Percentiles rank a stretch among this genome's conserved stretches.
Evolutionary conservation across 1,140 invertebrate species (phyloP).

Genomic region (Microplitis mediator): DNA sequence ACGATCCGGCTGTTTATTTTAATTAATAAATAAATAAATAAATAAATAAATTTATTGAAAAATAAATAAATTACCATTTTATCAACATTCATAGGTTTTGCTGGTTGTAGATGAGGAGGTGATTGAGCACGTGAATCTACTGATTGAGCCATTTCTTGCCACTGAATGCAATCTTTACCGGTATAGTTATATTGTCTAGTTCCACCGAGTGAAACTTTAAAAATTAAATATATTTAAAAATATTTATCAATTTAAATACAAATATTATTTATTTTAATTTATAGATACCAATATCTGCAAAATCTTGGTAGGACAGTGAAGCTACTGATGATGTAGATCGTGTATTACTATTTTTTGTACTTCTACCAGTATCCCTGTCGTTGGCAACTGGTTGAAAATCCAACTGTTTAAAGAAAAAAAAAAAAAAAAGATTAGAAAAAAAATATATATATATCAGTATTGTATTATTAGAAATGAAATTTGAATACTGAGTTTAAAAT

Average conservation of each 20-base stretch:
- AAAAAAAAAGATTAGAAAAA: constrained; percentile 29
- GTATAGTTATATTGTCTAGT: constrained; percentile 41
- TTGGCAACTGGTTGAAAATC: constrained; percentile 45
- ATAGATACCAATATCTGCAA: constrained; percentile 42
- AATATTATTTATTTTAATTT: background rate
- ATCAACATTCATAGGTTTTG: constrained; percentile 50
- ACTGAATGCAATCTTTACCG: constrained; percentile 37
- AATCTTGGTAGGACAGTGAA: constrained; percentile 40
- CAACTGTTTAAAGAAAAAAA: constrained; percentile 38
- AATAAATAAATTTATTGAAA: background rate
- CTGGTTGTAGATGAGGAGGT: constrained; percentile 33
- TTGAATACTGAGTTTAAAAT: too few relatives aligned
- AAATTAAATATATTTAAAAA: constrained; percentile 14
- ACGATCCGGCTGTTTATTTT: constrained; percentile 57
- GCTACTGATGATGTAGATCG: constrained; percentile 38
- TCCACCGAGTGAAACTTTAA: constrained; percentile 32
- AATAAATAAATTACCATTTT: constrained; percentile 44
- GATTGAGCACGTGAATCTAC: constrained; percentile 44
- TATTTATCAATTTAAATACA: background rate
- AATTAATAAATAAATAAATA: constrained; percentile 6
- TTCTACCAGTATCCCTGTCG: constrained; percentile 38
- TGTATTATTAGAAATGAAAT: constrained; percentile 4
- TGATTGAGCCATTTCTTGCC: constrained; percentile 49
- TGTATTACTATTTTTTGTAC: constrained; percentile 49
- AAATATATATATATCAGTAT: constrained; percentile 4